Percentiles rank a stretch among this genome's conserved stretches.
These are phyloP conservation scores for Caenorhabditis brenneri DNA, from an alignment of 1,140 invertebrate genomes.

Conservation along the genomic window DNA sequence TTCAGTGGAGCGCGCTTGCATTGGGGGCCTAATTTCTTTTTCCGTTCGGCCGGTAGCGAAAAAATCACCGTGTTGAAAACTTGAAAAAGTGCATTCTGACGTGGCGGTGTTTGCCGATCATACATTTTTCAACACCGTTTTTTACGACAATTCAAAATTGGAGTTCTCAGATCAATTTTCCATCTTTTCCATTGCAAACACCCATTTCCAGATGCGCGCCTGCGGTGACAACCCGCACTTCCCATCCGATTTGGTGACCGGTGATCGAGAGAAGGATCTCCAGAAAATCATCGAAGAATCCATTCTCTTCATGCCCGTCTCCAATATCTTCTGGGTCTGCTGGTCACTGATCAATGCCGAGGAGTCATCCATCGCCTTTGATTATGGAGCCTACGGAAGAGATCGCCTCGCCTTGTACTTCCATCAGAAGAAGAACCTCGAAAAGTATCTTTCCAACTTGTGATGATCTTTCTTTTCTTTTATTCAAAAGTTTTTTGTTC, in stretches of 20 bases:
- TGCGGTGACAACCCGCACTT: constrained; percentile 53
- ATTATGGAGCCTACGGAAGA: constrained; percentile 51
- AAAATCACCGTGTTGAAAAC: too few species aligned
- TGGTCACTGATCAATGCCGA: constrained; percentile 64
- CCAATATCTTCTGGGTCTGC: constrained; percentile 64
- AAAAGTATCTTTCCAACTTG: constrained; percentile 24
- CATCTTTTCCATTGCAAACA: not conserved
- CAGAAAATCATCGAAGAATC: constrained; percentile 56
- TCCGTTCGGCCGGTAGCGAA: too few species aligned
- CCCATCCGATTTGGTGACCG: constrained; percentile 52
- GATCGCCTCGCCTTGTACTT: constrained; percentile 60
- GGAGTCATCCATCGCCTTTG: constrained; percentile 47
- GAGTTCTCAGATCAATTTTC: too few species aligned
- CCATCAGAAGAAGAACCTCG: constrained; percentile 51
- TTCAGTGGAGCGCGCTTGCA: too few species aligned
- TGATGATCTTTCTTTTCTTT: not conserved
- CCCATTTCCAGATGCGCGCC: not conserved
- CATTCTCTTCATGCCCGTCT: constrained; percentile 61
- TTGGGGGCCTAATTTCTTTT: too few species aligned
- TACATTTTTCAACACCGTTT: too few species aligned
- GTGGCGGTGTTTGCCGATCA: too few species aligned
- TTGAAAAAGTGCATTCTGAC: too few species aligned
- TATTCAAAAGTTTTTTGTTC: too few species aligned
- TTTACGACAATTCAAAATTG: too few species aligned
- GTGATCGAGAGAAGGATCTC: constrained; percentile 51